Base-by-base conservation (phyloP, 2,797 vertebrate genomes). In the Sebastes kiyomatsui region DNA sequence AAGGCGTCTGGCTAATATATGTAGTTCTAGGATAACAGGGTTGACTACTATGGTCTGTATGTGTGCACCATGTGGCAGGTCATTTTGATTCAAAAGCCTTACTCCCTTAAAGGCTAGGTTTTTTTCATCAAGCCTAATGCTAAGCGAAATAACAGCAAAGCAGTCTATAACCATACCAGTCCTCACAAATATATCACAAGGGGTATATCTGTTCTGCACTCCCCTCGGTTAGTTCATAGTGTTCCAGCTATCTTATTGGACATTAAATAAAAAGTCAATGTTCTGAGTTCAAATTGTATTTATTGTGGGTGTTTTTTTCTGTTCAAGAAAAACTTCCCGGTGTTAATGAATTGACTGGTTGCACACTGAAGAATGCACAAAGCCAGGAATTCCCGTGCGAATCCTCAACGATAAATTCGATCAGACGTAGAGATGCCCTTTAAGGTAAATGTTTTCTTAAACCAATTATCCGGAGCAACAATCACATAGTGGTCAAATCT, bases 21-120 rank as follows among this genome's bases (percentile, higher is more conserved):
- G n/a, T 42, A 59, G 23, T 30, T 60, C 64, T 64, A 69, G 64
- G 49, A 58, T 20, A 76, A 73, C 35, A 28, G 20, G 20, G 18
- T 64, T 56, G 46, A 80, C 42, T n/a, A 18, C 60, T 28, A 23
- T 2, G 4, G 60, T 1, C 9, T 27, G 28, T 35, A 4, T 13
- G 28, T 66, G 18, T 71, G 60, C 20, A 5, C 22, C 72, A 67
- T 2, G 13, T 62, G 46, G 54, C 25, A 61, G 49, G 59, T 68
- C 4, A 72, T 77, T 66, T 72, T 54, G 30, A 79, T 84, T 60
- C 75, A 79, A 64, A 79, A 67, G 69, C 70, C 38, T 75, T 4
- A 2, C 28, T 30, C 10, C 18, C 25, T 35, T 16, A 32, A 74
- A 67, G 49, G 30, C 23, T 46, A n/a, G 60, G 58, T 61, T 81